phyloP scores from a whole-genome alignment of 2,888 invertebrate species.

The Drosophila borealis region DNA sequence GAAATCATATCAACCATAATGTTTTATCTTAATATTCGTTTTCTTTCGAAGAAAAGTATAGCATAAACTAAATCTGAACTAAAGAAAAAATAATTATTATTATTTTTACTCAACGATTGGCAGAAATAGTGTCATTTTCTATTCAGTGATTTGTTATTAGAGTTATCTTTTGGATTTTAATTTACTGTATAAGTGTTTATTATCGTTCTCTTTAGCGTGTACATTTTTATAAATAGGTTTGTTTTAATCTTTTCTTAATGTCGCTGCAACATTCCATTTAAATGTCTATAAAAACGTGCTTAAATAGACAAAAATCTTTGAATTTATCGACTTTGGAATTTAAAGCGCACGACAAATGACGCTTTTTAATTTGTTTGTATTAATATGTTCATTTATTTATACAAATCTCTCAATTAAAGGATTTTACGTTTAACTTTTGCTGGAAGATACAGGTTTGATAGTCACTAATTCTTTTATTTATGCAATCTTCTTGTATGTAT shows the following conservation, averaged over 20 bases:
- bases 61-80: conserved; percentile 11
- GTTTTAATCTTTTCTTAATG: conserved; percentile 37
- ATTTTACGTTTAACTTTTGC: conserved; percentile 71
- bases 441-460: conserved; percentile 85
- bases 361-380: conserved; percentile 53
- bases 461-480: conserved; percentile 84
- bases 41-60: conserved; percentile 1
- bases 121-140: conserved; percentile 34
- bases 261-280: conserved; percentile 57
- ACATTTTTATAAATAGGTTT: conserved; percentile 75
- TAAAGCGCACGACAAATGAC: conserved; percentile 40
- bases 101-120: conserved; percentile 30
- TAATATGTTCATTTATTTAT: conserved; percentile 51
- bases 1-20: conserved; percentile 11
- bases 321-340: conserved; percentile 54
- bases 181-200: conserved; percentile 67
- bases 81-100: conserved; percentile 1
- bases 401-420: conserved; percentile 65
- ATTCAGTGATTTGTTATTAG: conserved; percentile 9
- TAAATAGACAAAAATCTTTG: conserved; percentile 79
- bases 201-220: conserved; percentile 75
- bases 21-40: not conserved
- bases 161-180: conserved; percentile 52
- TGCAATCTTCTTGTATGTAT: conserved; percentile 53
- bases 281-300: conserved; percentile 79